Evolutionary conservation across 2,888 invertebrate species (phyloP), one percentile per base, ranked within the genome.

Genomic region (Timandra comae): DNA sequence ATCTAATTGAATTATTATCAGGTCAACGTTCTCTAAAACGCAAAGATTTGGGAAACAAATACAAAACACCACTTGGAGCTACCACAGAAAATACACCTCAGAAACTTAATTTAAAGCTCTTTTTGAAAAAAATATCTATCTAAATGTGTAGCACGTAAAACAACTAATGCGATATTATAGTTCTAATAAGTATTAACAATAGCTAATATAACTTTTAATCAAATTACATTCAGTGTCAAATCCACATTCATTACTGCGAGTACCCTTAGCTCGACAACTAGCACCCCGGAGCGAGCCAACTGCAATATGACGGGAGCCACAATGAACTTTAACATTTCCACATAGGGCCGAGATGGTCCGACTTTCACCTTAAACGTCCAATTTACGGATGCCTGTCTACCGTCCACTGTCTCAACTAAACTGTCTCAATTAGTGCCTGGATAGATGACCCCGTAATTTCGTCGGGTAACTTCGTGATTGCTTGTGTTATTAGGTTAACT

Each of bases 311-410:
- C 72, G 57, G 79, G 74, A 79, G 80, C 75, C 55, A 62, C 58
- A 62, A 56, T 74, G 79, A 82, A 77, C 84, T 75, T 71, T 79
- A 68, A 68, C 81, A 79, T 81, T 82, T 80, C 75, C 69, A 69
- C 72, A 72, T 70, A 70, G 70, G 67, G 74, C 65, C 49, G 49
- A 59, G 69, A 73, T 71, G 69, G 57, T 30, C 46, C 41, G 69
- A 80, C 84, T 82, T 84, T 84, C 84, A 76, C 82, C 78, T 65
- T 84, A 84, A 82, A 74, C 74, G 82, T 72, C 72, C 69, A 70
- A 80, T 84, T 82, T 81, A 71, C 74, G 68, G 72, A 74, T 68
- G 70, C 68, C 78, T 71, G 71, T 64, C 69, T 68, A 73, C 71
- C 67, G 73, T 70, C 72, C 78, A 76, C 72, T 72, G 71, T 74